Evolutionary conservation across 2,113 vertebrate genomes (phyloP).

Genomic region (Rattus rattus): DNA sequence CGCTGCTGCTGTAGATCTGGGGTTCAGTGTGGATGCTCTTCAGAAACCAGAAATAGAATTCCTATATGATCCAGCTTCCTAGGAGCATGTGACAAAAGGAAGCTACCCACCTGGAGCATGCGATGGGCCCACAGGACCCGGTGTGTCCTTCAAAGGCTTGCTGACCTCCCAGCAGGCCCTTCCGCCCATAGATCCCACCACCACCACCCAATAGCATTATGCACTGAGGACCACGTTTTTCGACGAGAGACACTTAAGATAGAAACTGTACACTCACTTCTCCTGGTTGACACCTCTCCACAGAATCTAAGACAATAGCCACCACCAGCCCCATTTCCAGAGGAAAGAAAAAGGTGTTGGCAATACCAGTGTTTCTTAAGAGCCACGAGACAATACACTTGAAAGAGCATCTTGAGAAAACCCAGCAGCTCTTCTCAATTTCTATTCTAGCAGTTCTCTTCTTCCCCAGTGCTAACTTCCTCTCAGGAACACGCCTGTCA

Average conservation of each 20-base stretch:
- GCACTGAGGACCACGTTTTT: background rate
- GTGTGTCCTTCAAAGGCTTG: background rate
- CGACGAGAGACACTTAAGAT: background rate
- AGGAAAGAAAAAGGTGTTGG: background rate
- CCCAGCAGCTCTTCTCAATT: background rate
- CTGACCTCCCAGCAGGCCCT: background rate
- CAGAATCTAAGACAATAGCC: background rate
- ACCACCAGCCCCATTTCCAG: background rate
- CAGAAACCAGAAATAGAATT: background rate
- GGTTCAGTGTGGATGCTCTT: background rate
- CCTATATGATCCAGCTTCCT: background rate
- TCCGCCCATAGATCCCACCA: background rate
- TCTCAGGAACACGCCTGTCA: background rate
- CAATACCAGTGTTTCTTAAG: background rate
- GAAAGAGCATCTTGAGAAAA: background rate
- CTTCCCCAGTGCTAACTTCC: background rate
- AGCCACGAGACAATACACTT: background rate
- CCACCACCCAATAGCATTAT: background rate
- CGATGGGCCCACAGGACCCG: background rate
- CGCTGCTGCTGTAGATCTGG: background rate
- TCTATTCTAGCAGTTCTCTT: background rate
- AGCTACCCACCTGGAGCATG: background rate
- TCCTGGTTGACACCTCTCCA: background rate
- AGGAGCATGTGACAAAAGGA: background rate
- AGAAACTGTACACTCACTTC: background rate